phyloP scores from a whole-genome alignment of 2,888 invertebrate species.

The Agrochola macilenta region DNA sequence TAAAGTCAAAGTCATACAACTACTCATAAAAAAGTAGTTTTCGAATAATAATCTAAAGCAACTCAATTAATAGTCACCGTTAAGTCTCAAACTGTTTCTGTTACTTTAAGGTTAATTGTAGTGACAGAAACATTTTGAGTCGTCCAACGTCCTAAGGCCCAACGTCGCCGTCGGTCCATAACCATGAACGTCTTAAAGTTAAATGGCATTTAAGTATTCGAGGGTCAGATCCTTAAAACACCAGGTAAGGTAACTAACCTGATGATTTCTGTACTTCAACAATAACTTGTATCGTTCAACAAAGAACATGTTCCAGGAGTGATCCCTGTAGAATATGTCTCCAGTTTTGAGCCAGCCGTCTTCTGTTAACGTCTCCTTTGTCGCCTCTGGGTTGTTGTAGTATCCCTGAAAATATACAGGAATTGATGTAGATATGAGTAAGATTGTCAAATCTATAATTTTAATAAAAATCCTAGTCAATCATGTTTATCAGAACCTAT shows the following conservation, averaged over 20 bases:
- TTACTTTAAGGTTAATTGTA: background rate
- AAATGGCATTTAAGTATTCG: background rate
- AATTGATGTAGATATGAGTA: background rate
- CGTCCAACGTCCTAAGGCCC: too few species aligned
- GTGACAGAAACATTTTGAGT: background rate
- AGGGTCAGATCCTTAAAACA: too few species aligned
- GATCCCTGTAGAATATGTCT: constrained; percentile 88
- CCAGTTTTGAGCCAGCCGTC: constrained; percentile 89
- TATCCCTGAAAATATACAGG: constrained; percentile 77
- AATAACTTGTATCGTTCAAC: constrained; percentile 88
- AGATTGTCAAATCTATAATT: background rate
- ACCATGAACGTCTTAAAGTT: background rate
- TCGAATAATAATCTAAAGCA: too few species aligned
- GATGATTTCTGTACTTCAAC: constrained; percentile 84
- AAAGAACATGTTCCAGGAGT: constrained; percentile 85
- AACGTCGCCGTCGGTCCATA: too few species aligned
- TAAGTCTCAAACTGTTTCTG: background rate
- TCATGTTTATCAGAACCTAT: background rate
- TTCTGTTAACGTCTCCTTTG: constrained; percentile 80
- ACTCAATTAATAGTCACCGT: background rate
- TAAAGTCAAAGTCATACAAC: too few species aligned
- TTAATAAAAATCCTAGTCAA: background rate
- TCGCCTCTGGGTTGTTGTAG: constrained; percentile 82
- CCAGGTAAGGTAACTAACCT: too few species aligned
- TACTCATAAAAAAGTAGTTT: too few species aligned